A percentile compares a stretch with the other conserved stretches of the same genome.
Evolutionary conservation across 2,888 invertebrate species (phyloP).

Genomic region (Tenodera sinensis): DNA sequence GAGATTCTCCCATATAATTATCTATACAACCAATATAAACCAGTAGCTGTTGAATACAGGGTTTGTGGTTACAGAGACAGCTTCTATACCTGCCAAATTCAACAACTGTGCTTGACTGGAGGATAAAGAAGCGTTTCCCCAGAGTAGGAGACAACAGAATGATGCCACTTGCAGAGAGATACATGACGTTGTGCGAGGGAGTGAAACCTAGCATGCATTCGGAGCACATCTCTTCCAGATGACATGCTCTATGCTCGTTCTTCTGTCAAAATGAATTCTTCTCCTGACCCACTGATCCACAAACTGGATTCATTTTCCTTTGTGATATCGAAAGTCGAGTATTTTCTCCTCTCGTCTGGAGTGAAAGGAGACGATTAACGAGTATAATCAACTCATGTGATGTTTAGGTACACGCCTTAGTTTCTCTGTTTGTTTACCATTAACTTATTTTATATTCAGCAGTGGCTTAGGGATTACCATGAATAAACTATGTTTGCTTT

Average conservation of each 20-base stretch:
- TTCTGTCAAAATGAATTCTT: not conserved
- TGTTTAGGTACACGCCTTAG: too few relatives aligned
- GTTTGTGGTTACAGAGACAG: too few relatives aligned
- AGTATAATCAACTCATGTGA: too few relatives aligned
- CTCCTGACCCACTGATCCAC: not conserved
- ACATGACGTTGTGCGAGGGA: not conserved
- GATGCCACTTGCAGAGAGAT: not conserved
- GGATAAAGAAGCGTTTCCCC: not conserved
- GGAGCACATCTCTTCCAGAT: not conserved
- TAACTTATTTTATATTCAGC: too few relatives aligned
- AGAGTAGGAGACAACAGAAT: too few relatives aligned
- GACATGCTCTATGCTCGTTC: not conserved
- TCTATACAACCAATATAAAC: too few relatives aligned
- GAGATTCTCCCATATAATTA: too few relatives aligned
- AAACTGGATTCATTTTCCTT: not conserved
- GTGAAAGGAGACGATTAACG: not conserved
- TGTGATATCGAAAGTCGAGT: not conserved
- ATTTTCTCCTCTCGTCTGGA: not conserved
- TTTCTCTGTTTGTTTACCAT: too few relatives aligned
- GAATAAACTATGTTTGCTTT: too few relatives aligned
- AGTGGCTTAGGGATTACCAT: too few relatives aligned
- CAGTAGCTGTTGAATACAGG: too few relatives aligned
- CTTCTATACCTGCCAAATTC: too few relatives aligned
- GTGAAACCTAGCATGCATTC: not conserved
- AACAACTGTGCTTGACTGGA: not conserved